Conservation (phyloP, 2,113 vertebrate species). For the Bos javanicus region DNA sequence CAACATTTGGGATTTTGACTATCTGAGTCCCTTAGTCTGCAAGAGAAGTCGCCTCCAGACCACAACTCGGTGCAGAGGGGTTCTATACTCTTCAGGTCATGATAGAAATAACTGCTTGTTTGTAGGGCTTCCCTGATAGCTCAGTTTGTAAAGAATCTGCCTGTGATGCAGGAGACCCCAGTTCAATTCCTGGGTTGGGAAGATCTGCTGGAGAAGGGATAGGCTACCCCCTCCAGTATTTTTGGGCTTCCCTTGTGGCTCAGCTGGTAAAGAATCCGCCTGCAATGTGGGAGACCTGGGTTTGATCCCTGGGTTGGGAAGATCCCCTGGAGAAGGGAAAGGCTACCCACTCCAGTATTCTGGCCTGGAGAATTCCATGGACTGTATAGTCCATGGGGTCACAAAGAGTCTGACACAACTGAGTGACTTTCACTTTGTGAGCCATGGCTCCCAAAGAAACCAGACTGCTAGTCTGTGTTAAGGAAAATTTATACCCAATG, state of each 20-base stretch:
- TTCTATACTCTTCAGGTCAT: background rate
- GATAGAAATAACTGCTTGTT: background rate
- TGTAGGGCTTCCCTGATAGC: background rate
- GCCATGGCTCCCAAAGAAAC: background rate
- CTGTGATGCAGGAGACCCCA: background rate
- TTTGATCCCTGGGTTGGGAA: background rate
- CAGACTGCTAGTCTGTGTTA: background rate
- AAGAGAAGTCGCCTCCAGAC: background rate
- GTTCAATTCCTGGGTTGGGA: background rate
- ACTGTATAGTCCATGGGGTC: background rate
- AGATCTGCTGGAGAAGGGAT: too few species aligned
- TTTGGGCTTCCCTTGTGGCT: too few species aligned
- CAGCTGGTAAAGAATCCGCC: too few species aligned
- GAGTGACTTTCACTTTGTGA: background rate
- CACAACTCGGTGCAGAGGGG: rapidly evolving
- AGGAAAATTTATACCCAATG: background rate
- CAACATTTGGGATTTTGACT: background rate
- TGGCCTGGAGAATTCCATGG: background rate
- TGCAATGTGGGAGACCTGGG: background rate
- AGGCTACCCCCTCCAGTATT: too few species aligned
- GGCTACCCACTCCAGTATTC: background rate
- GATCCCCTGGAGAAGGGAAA: background rate
- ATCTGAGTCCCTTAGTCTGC: background rate
- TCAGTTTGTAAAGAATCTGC: background rate
- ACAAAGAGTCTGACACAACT: background rate